These are phyloP conservation scores for Dascillus cervinus DNA, from an alignment of 2,888 invertebrate species.

Conservation along the genomic window DNA sequence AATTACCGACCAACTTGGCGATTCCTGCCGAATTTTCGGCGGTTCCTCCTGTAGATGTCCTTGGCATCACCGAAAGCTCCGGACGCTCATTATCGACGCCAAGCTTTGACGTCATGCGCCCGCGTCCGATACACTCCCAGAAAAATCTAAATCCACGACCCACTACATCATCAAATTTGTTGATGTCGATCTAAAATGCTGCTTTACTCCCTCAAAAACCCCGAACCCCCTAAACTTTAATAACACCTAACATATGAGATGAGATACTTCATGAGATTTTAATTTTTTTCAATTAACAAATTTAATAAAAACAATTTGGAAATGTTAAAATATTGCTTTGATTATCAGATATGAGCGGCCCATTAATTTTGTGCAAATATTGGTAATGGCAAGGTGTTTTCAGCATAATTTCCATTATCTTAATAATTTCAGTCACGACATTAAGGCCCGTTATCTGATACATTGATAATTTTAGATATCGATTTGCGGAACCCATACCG, in stretches of 20 bases:
- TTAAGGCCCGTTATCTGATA: neutral
- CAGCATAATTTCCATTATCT: too few species aligned
- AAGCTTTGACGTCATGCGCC: conserved; percentile 28
- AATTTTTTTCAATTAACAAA: neutral
- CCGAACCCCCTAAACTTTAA: too few species aligned
- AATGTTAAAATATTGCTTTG: neutral
- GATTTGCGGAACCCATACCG: conserved; percentile 10
- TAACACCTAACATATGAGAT: too few species aligned
- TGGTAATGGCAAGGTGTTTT: neutral
- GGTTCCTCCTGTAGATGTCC: too few species aligned
- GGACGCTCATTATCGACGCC: conserved; percentile 28
- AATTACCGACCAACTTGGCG: too few species aligned
- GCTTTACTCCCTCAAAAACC: too few species aligned
- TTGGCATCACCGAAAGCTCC: too few species aligned
- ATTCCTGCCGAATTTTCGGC: too few species aligned
- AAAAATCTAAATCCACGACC: conserved; percentile 10
- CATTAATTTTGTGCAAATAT: neutral
- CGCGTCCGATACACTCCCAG: conserved; percentile 14
- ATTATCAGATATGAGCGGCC: neutral
- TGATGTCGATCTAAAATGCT: too few species aligned
- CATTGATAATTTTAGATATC: conserved; percentile 6
- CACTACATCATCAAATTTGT: neutral
- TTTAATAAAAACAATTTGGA: too few species aligned
- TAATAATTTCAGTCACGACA: neutral
- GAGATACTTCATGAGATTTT: too few species aligned